Evolutionary conservation across 1,140 invertebrate genomes (phyloP), one percentile per base, ranked within the genome.

Genomic region (Cotesia glomerata): DNA sequence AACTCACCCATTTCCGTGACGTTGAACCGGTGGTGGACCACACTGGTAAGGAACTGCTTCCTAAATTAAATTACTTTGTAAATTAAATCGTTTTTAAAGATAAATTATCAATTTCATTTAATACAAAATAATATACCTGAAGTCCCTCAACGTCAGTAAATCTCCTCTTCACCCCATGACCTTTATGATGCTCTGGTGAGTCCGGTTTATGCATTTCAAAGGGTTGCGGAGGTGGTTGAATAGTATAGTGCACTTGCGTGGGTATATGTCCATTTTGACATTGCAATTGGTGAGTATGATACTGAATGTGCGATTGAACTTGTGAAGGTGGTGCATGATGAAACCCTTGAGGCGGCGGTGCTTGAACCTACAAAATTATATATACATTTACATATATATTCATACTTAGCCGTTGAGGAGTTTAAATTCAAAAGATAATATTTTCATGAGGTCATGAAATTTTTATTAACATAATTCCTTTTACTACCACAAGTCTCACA

Each of bases 191-290:
- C 51, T 87, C 84, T 5, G 81, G 77, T 2, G 83, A 78, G 45
- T 85, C 84, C 1, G 80, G 77, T 62, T 80, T 83, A 61, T 83
- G 84, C 8, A 75, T 56, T 11, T 86, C 85, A 13, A 83, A 84
- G 32, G 76, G 76, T 61, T 82, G 80, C 26, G 78, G 79, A 5
- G 85, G 82, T 16, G 84, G 82, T 74, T 86, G 84, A 68, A 86
- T 76, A 3, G 83, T 73, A 62, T 84, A 87, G 74, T 86, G 85
- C 39, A 87, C 75, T 75, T 86, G 85, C 13, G 81, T 75, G 3
- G 83, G 83, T 70, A 87, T 79, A 34, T 86, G 86, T 26, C 84
- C 85, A 74, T 87, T 87, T 34, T 86, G 86, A 81, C 86, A 86
- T 39, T 86, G 86, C 59, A 86, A 79, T 67, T 86, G 85, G 49